Evolutionary conservation across 2,113 vertebrate species (phyloP).

Genomic region (Lutjanus erythropterus): DNA sequence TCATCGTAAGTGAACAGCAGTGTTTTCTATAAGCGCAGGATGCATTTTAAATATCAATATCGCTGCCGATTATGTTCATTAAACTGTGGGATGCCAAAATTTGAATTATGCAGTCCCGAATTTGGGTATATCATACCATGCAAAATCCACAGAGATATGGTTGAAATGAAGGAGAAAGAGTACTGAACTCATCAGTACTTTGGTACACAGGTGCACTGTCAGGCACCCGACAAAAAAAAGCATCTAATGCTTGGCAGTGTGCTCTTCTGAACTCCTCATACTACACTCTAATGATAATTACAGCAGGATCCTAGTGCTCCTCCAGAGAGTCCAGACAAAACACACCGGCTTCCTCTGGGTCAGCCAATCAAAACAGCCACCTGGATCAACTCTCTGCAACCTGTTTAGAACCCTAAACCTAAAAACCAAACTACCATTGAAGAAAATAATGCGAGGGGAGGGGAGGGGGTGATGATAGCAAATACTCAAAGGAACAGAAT

Average conservation of each 20-base stretch:
- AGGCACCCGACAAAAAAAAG: conserved; percentile 24
- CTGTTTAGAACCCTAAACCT: conserved; percentile 16
- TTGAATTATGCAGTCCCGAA: too few species aligned
- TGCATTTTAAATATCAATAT: too few species aligned
- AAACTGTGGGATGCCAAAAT: too few species aligned
- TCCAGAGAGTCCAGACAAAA: conserved; percentile 62
- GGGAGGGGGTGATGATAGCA: neutral
- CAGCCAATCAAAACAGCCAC: conserved; percentile 67
- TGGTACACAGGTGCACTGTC: conserved; percentile 25
- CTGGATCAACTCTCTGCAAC: conserved; percentile 33
- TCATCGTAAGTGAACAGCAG: too few species aligned
- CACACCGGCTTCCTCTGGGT: conserved; percentile 46
- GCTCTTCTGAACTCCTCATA: conserved; percentile 28
- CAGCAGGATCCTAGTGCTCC: conserved; percentile 45
- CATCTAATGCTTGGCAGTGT: neutral
- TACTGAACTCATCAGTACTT: neutral
- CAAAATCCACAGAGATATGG: conserved; percentile 12
- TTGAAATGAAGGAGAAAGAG: conserved; percentile 6
- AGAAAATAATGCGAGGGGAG: neutral
- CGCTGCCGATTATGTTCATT: too few species aligned
- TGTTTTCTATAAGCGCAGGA: too few species aligned
- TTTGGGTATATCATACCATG: neutral
- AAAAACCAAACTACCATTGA: neutral
- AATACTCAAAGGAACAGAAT: conserved; percentile 9
- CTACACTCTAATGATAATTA: conserved; percentile 61